Percentiles rank a stretch among this genome's conserved stretches.
Evolutionary conservation across 2,888 invertebrate species (phyloP).

Genomic region (Carcina quercana): DNA sequence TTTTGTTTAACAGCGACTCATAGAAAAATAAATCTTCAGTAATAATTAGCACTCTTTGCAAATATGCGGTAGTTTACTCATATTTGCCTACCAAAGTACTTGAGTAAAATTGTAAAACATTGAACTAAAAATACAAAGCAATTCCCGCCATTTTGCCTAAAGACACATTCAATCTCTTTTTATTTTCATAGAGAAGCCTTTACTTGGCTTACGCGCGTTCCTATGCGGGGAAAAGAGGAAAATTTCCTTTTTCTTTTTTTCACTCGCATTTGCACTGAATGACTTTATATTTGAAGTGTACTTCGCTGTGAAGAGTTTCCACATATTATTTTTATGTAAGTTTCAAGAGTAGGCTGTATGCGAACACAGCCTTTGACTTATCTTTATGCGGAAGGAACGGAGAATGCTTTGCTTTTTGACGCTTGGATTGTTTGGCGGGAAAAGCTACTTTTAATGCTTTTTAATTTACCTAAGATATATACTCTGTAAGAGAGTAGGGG

Average conservation of each 20-base stretch:
- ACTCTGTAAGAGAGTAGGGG: too few relatives aligned
- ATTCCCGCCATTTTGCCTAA: too few relatives aligned
- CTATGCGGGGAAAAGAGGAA: neutral
- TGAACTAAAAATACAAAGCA: too few relatives aligned
- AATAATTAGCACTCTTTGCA: too few relatives aligned
- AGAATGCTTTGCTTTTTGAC: slow-evolving; percentile 3
- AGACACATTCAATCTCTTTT: neutral
- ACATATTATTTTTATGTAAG: slow-evolving; percentile 9
- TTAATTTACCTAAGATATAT: too few relatives aligned
- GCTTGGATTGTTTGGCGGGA: slow-evolving; percentile 6
- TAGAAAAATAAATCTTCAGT: too few relatives aligned
- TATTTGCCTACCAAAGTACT: too few relatives aligned
- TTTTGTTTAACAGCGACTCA: too few relatives aligned
- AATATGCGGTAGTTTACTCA: too few relatives aligned
- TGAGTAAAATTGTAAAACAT: too few relatives aligned
- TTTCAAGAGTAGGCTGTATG: slow-evolving; percentile 8
- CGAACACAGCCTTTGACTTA: slow-evolving; percentile 5
- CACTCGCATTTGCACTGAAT: slow-evolving; percentile 4
- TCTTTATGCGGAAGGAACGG: slow-evolving; percentile 2
- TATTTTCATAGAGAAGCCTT: neutral
- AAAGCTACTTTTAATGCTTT: too few relatives aligned
- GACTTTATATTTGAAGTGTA: slow-evolving; percentile 9
- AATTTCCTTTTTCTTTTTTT: slow-evolving; percentile 1
- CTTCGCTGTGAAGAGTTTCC: slow-evolving; percentile 2
- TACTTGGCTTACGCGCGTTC: too few relatives aligned